Evolutionary conservation across 2,888 invertebrate genomes (phyloP).

Genomic region (Meiosimyza platycephala): DNA sequence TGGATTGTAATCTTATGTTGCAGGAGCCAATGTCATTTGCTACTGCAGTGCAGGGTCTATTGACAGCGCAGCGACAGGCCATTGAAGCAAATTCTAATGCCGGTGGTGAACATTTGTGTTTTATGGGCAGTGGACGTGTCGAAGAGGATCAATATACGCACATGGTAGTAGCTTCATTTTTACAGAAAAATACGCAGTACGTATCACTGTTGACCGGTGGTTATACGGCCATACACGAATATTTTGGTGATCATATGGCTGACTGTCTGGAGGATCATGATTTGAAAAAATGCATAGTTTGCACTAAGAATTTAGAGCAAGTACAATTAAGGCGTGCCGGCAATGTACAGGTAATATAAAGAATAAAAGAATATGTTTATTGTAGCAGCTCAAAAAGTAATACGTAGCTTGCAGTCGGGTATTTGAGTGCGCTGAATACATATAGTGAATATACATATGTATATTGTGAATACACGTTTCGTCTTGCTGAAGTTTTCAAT

Average conservation of each 20-base stretch:
- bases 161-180: slow-evolving; percentile 97
- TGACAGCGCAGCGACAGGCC: slow-evolving; percentile 89
- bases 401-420: no score
- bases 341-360: slow-evolving; percentile 46
- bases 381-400: not conserved
- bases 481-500: no score
- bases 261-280: slow-evolving; percentile 89
- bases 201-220: slow-evolving; percentile 94
- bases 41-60: slow-evolving; percentile 88
- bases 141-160: slow-evolving; percentile 96
- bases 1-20: slow-evolving; percentile 96
- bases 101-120: slow-evolving; percentile 89
- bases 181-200: slow-evolving; percentile 92
- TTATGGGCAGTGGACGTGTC: slow-evolving; percentile 91
- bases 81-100: slow-evolving; percentile 87
- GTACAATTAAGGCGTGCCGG: slow-evolving; percentile 47
- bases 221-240: slow-evolving; percentile 85
- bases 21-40: slow-evolving; percentile 95
- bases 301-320: slow-evolving; percentile 69
- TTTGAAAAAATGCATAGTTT: slow-evolving; percentile 82
- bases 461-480: no score
- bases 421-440: no score
- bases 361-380: no score
- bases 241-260: slow-evolving; percentile 83
- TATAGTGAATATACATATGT: no score